A percentile compares a stretch with the other conserved stretches of the same genome.
Conservation (phyloP, 2,888 invertebrate genomes). For the Perdita meconis region DNA sequence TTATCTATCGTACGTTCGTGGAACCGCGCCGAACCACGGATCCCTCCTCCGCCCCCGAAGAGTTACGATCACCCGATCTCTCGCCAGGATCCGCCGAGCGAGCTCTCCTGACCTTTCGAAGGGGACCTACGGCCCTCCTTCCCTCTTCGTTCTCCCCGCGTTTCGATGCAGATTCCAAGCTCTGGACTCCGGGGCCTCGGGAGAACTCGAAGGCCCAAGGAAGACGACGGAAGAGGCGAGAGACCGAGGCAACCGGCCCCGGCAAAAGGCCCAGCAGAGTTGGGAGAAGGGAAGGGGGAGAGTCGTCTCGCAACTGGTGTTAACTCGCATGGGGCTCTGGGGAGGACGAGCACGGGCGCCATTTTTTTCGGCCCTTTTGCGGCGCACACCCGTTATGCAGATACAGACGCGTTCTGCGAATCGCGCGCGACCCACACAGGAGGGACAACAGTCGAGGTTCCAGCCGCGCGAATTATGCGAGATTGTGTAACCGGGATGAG, state of each 20-base stretch:
- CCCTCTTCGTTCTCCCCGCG: slow-evolving; percentile 2
- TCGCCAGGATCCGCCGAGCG: slow-evolving; percentile 58
- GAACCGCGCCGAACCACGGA: slow-evolving; percentile 46
- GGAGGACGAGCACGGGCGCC: slow-evolving; percentile 56
- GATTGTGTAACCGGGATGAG: slow-evolving; percentile 64
- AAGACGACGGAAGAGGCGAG: slow-evolving; percentile 31
- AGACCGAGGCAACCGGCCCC: slow-evolving; percentile 36
- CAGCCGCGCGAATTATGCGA: slow-evolving; percentile 59
- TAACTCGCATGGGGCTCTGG: slow-evolving; percentile 60
- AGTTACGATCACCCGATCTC: slow-evolving; percentile 69
- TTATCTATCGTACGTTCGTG: slow-evolving; percentile 62
- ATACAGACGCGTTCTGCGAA: slow-evolving; percentile 62
- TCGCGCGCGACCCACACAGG: slow-evolving; percentile 55
- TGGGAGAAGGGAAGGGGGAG: slow-evolving; percentile 2
- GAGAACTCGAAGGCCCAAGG: slow-evolving; percentile 7
- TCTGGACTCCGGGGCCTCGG: background rate
- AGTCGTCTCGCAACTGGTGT: slow-evolving; percentile 61
- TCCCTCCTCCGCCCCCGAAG: slow-evolving; percentile 53
- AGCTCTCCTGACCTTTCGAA: slow-evolving; percentile 65
- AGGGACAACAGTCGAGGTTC: slow-evolving; percentile 10
- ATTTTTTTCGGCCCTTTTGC: slow-evolving; percentile 67
- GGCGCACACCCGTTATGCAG: slow-evolving; percentile 65
- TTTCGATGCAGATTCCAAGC: slow-evolving; percentile 64
- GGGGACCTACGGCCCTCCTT: slow-evolving; percentile 36
- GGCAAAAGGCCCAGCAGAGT: slow-evolving; percentile 16